phyloP scores from a whole-genome alignment of 2,797 vertebrate genomes.

The Lacerta bilineata region DNA sequence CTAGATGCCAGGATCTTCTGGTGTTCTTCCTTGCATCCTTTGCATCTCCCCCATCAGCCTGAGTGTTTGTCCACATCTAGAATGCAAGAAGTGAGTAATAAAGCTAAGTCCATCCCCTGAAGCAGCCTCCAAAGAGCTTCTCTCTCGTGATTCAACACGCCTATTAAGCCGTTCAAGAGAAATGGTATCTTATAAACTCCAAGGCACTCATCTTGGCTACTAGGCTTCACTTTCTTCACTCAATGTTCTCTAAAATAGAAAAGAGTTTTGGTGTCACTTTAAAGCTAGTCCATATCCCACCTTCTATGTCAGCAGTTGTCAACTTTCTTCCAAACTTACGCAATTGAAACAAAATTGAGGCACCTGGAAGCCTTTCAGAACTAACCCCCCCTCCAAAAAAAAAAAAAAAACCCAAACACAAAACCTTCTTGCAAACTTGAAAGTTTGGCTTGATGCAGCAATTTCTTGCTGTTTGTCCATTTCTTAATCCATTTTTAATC shows the following conservation, averaged over 20 bases:
- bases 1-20: too few species aligned
- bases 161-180: neutral
- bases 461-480: neutral
- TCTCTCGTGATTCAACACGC: neutral
- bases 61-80: neutral
- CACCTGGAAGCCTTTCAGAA: neutral
- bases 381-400: neutral
- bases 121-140: neutral
- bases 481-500: slow-evolving; percentile 12
- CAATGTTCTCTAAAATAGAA: too few species aligned
- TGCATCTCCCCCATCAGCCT: neutral
- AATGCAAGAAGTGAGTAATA: neutral
- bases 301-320: too few species aligned
- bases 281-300: too few species aligned
- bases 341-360: neutral
- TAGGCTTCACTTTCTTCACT: slow-evolving; percentile 51
- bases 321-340: neutral
- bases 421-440: neutral
- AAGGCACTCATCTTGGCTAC: slow-evolving; percentile 34
- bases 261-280: too few species aligned
- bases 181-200: slow-evolving; percentile 19
- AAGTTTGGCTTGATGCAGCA: neutral
- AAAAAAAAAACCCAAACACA: neutral
- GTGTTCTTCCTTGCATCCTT: neutral
- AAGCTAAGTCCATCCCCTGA: neutral